Evolutionary conservation across 2,888 invertebrate genomes (phyloP).

Genomic region (Ormyrus labotus): DNA sequence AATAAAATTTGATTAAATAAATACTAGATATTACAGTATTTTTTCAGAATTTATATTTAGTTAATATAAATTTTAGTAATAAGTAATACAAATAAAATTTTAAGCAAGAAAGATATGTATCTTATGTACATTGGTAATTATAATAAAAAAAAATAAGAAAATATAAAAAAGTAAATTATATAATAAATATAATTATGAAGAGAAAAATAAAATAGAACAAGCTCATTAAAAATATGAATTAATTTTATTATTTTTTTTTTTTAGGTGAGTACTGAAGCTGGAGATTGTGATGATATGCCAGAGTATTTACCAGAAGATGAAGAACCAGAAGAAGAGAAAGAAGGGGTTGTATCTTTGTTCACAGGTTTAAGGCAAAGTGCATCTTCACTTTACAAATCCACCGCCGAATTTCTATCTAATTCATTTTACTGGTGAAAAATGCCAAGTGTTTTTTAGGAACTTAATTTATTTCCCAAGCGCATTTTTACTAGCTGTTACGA

Average conservation of each 20-base stretch:
- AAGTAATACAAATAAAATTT: neutral
- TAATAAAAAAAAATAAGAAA: no score
- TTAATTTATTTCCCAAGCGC: constrained; percentile 43
- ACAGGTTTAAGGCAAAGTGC: constrained; percentile 74
- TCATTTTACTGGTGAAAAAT: constrained; percentile 74
- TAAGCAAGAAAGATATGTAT: no score
- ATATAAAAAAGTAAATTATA: no score
- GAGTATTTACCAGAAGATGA: constrained; percentile 73
- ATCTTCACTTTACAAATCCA: constrained; percentile 72
- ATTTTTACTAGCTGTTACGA: constrained; percentile 43
- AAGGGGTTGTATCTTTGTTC: constrained; percentile 74
- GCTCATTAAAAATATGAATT: no score
- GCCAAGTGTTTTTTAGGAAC: constrained; percentile 27
- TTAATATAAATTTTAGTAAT: neutral
- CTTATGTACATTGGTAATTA: no score
- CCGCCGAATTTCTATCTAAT: constrained; percentile 72
- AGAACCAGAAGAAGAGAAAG: constrained; percentile 70
- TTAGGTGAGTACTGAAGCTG: constrained; percentile 66
- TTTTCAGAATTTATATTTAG: neutral
- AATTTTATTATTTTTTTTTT: neutral
- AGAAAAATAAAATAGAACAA: no score
- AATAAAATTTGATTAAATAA: no score
- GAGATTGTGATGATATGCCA: constrained; percentile 70
- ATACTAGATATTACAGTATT: no score
- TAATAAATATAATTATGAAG: no score